Evolutionary conservation across 1,140 invertebrate species (phyloP), one percentile per base, ranked within the genome.

Genomic region (Drosophila malerkotliana): DNA sequence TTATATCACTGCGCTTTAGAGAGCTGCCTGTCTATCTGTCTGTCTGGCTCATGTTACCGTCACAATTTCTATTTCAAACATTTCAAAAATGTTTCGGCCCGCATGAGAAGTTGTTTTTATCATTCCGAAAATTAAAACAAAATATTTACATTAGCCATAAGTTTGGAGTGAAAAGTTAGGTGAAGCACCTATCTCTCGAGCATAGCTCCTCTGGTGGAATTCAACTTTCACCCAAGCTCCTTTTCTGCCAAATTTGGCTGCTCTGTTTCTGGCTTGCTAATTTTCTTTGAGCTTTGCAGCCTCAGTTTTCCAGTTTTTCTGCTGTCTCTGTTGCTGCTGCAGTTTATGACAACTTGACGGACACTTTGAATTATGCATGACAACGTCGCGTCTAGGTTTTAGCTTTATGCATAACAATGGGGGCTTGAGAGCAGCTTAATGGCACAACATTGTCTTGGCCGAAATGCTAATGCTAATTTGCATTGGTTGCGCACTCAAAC

Each of bases 141-240:
- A 85, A 85, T 87, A 85, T 87, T 85, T 85, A 85, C 82, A 81
- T 78, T 85, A 71, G 67, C 81, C 77, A 84, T 84, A 84, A 84
- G 76, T 84, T 83, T 60, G 15, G 74, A 74, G 53, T 69, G 41
- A 44, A 44, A 44, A 41, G 41, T 62, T 5, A 32, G 58, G 48
- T 21, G 47, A 61, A 21, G 49, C 37, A 21, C 54, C 21, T 21
- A 21, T 63, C 53, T 24, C 48, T 21, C 21, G 3, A 21, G 21
- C 21, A 26, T 59, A 48, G 45, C 56, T 66, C 37, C 44, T 21
- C 48, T 69, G 44, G 15, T 21, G 57, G 47, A 21, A 39, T 44
- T 32, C 32, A 61, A 62, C 52, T 55, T 78, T 10, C 69, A 41
- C 44, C 34, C 67, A 60, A 32, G 49, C 56, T 45, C 32, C 54